Percentiles rank a stretch among this genome's conserved stretches.
phyloP scores from a whole-genome alignment of 1,140 invertebrate species.

The Orchestia grillus region DNA sequence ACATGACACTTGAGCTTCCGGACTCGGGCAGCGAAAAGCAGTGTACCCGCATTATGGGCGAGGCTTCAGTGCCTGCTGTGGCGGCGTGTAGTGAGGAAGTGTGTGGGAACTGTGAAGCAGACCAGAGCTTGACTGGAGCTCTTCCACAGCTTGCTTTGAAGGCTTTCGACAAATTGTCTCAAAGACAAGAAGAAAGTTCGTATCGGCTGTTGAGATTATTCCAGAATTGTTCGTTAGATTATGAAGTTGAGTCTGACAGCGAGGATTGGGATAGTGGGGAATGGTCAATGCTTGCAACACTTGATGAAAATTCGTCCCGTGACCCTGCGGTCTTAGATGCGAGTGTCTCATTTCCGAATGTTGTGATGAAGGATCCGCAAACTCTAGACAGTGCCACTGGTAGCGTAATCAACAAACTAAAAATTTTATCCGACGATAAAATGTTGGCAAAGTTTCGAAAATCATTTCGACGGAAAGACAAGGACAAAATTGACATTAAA shows the following conservation, averaged over 20 bases:
- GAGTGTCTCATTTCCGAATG: background rate
- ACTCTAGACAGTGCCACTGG: background rate
- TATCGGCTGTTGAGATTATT: slow-evolving; percentile 64
- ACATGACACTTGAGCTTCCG: slow-evolving; percentile 68
- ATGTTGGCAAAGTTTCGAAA: slow-evolving; percentile 65
- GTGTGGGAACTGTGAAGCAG: background rate
- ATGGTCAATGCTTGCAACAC: slow-evolving; percentile 66
- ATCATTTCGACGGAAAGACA: slow-evolving; percentile 64
- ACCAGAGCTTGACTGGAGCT: slow-evolving; percentile 57
- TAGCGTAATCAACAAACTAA: slow-evolving; percentile 58
- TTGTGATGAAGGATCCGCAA: background rate
- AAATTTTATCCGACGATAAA: slow-evolving; percentile 63
- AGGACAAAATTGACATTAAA: slow-evolving; percentile 60
- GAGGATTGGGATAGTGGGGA: slow-evolving; percentile 64
- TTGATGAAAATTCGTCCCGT: slow-evolving; percentile 61
- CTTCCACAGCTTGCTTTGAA: background rate
- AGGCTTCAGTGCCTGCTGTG: slow-evolving; percentile 63
- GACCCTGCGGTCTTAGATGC: slow-evolving; percentile 39
- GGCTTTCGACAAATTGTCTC: slow-evolving; percentile 42
- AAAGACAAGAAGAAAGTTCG: slow-evolving; percentile 64
- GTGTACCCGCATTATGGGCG: slow-evolving; percentile 34
- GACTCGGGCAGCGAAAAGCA: slow-evolving; percentile 59
- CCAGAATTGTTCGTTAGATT: slow-evolving; percentile 56
- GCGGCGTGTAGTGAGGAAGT: slow-evolving; percentile 59
- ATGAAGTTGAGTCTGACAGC: slow-evolving; percentile 45